A percentile compares a stretch with the other conserved stretches of the same genome.
These are phyloP conservation scores for Falco concolor DNA, from an alignment of 2,797 vertebrate genomes.

Conservation along the genomic window DNA sequence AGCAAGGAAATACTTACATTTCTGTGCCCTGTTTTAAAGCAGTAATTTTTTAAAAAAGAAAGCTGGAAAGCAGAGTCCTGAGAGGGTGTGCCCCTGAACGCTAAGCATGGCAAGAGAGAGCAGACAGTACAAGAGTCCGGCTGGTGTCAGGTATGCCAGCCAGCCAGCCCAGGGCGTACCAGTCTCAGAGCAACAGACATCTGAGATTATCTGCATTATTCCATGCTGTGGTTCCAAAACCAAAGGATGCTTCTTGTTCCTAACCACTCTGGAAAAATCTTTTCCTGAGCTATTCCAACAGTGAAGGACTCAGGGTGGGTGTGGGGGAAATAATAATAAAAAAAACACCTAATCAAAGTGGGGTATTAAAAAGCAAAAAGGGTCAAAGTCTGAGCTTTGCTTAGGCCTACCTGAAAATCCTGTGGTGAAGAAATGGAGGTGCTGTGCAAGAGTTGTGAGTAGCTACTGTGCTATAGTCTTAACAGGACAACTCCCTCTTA, in stretches of 20 bases:
- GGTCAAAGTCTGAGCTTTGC: background rate
- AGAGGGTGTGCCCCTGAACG: background rate
- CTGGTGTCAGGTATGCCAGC: background rate
- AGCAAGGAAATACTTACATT: slow-evolving; percentile 30
- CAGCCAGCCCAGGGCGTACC: background rate
- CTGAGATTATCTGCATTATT: background rate
- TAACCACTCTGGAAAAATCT: background rate
- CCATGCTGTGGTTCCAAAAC: background rate
- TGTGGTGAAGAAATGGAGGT: background rate
- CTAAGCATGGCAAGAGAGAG: background rate
- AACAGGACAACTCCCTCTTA: background rate
- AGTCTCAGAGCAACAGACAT: background rate
- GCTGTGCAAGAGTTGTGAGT: background rate
- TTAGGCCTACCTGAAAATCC: background rate
- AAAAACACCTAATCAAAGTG: background rate
- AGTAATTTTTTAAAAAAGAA: background rate
- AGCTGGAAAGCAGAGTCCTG: background rate
- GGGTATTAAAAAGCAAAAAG: background rate
- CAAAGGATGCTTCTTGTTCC: background rate
- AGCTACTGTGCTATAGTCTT: background rate
- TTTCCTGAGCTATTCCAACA: background rate
- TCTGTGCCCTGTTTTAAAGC: background rate
- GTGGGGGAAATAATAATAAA: too few species aligned
- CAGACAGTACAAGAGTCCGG: background rate
- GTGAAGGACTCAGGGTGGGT: accelerated